Conservation (phyloP, 2,888 invertebrate species). For the Cataglyphis livida region DNA sequence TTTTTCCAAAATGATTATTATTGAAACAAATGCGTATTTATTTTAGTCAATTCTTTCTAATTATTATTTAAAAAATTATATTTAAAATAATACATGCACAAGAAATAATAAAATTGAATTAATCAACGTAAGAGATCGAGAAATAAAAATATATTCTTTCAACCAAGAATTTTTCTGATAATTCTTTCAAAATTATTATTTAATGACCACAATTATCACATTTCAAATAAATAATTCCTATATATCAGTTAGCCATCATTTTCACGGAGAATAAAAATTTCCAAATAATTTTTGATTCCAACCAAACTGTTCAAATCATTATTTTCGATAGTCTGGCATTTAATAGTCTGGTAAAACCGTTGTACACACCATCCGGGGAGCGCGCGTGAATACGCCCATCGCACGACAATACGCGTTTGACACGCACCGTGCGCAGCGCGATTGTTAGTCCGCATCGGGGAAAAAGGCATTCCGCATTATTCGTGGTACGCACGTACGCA, state of each 20-base stretch:
- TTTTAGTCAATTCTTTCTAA: not conserved
- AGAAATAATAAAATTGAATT: not conserved
- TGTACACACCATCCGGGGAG: slow-evolving; percentile 25
- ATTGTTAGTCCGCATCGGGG: slow-evolving; percentile 64
- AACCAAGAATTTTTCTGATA: no score
- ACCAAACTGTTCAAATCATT: not conserved
- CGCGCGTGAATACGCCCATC: slow-evolving; percentile 67
- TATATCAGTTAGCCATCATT: not conserved
- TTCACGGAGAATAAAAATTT: not conserved
- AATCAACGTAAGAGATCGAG: not conserved
- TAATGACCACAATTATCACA: not conserved
- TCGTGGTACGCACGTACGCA: slow-evolving; percentile 64
- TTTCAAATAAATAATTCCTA: not conserved
- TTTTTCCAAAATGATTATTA: no score
- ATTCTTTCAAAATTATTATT: not conserved
- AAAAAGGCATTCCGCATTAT: slow-evolving; percentile 65
- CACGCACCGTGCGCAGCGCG: slow-evolving; percentile 70
- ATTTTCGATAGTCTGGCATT: not conserved
- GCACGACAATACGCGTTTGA: slow-evolving; percentile 64
- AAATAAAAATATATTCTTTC: no score
- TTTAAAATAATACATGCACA: not conserved
- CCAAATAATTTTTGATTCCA: not conserved
- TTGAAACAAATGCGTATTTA: not conserved
- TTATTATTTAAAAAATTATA: no score
- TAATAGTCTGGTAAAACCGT: not conserved